Conservation (phyloP, 2,888 invertebrate species). For the Pocota personata region DNA sequence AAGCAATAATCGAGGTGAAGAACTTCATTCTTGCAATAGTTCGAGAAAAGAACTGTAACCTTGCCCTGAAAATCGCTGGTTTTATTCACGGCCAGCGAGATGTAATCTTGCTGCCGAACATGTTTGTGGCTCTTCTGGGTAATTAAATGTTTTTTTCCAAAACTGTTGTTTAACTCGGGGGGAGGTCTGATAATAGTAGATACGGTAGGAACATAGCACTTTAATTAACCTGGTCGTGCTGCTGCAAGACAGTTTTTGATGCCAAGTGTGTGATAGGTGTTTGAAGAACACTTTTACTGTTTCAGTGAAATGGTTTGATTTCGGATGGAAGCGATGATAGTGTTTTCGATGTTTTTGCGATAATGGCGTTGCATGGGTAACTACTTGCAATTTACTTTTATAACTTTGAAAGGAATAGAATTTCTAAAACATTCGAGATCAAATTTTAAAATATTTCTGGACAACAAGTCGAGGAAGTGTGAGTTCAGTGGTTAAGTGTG, state of each 20-base stretch:
- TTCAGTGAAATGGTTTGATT: not conserved
- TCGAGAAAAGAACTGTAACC: slow-evolving; percentile 5
- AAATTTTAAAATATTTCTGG: too few species aligned
- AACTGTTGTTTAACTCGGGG: not conserved
- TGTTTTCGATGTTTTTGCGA: not conserved
- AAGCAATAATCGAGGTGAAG: slow-evolving; percentile 18
- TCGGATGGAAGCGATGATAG: not conserved
- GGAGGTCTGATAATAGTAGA: slow-evolving; percentile 5
- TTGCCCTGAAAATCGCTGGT: not conserved
- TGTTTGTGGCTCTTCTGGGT: not conserved
- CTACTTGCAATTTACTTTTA: slow-evolving; percentile 17
- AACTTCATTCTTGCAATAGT: slow-evolving; percentile 32
- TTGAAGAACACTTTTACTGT: not conserved
- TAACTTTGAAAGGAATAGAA: not conserved
- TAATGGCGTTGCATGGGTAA: too few species aligned
- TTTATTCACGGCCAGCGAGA: slow-evolving; percentile 32
- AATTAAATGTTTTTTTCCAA: not conserved
- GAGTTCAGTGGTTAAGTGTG: too few species aligned
- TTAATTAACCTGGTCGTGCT: slow-evolving; percentile 20
- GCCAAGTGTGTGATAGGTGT: not conserved
- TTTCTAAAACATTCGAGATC: not conserved
- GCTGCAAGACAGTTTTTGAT: not conserved
- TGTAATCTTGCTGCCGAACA: slow-evolving; percentile 19
- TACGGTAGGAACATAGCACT: not conserved
- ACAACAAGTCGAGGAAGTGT: too few species aligned